These are phyloP conservation scores for Hypsopygia costalis DNA, from an alignment of 2,888 invertebrate genomes.

Conservation along the genomic window DNA sequence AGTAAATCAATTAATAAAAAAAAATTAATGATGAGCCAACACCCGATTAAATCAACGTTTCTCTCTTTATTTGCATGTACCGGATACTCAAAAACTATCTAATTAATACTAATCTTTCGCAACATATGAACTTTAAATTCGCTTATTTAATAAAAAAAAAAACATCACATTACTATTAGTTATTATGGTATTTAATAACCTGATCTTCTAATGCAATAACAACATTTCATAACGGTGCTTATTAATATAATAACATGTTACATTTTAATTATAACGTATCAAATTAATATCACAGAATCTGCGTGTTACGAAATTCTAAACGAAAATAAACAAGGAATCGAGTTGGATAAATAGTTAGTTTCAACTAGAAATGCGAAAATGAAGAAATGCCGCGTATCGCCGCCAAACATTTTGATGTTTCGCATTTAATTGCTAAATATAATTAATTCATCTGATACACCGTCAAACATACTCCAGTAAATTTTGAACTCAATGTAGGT, in stretches of 20 bases:
- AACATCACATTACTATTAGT: too few relatives aligned
- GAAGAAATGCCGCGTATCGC: conserved; percentile 62
- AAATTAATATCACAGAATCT: conserved; percentile 24
- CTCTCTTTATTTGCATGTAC: too few relatives aligned
- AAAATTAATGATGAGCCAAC: too few relatives aligned
- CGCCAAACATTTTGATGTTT: conserved; percentile 64
- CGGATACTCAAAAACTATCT: too few relatives aligned
- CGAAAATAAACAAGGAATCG: conserved; percentile 56
- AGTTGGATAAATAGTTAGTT: conserved; percentile 49
- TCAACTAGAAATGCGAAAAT: conserved; percentile 50
- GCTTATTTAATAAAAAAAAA: too few relatives aligned
- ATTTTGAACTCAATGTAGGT: conserved; percentile 1
- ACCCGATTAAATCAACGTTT: too few relatives aligned
- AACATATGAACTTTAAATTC: too few relatives aligned
- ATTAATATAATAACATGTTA: conserved; percentile 6
- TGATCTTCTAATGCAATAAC: too few relatives aligned
- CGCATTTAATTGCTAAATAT: conserved; percentile 72
- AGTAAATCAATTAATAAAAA: too few relatives aligned
- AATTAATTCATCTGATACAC: conserved; percentile 53
- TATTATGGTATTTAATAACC: too few relatives aligned
- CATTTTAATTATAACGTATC: conserved; percentile 14
- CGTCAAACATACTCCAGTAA: background rate
- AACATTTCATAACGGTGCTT: background rate
- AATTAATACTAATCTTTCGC: too few relatives aligned
- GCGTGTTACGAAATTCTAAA: conserved; percentile 35